Evolutionary conservation across 2,113 vertebrate species (phyloP).

Genomic region (Tachysurus vachellii): DNA sequence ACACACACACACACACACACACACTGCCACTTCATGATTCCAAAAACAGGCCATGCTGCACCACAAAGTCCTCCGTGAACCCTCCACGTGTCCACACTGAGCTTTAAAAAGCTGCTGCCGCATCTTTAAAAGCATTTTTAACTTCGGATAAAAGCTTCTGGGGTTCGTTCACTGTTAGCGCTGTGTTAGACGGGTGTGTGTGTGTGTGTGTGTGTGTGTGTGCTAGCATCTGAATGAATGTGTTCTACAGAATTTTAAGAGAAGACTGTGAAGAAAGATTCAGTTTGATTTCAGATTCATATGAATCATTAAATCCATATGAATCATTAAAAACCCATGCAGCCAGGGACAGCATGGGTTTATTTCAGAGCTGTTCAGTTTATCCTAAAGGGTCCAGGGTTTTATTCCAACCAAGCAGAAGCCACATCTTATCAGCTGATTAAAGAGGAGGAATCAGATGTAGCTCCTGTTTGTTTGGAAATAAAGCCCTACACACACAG

Average conservation of each 20-base stretch:
- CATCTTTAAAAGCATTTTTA: constrained; percentile 6
- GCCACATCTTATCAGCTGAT: background rate
- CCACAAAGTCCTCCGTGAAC: constrained; percentile 33
- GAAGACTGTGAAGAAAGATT: background rate
- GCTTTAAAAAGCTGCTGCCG: constrained; percentile 25
- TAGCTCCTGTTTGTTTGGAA: too few relatives aligned
- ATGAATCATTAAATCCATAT: background rate
- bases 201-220: too few relatives aligned
- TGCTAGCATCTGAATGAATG: background rate
- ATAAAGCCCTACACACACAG: too few relatives aligned
- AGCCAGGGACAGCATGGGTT: background rate
- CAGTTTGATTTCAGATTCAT: background rate
- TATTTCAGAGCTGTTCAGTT: background rate
- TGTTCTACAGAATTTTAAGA: background rate
- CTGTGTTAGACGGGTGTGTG: too few relatives aligned
- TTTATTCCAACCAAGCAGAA: background rate
- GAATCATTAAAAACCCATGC: background rate
- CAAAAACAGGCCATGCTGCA: constrained; percentile 21
- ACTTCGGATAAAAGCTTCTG: constrained; percentile 5
- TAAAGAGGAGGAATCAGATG: too few relatives aligned
- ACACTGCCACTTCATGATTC: constrained; percentile 16
- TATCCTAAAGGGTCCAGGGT: background rate
- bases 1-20: constrained; percentile 38
- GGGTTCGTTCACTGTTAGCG: background rate
- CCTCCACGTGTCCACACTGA: constrained; percentile 47